Conservation (phyloP, 2,888 invertebrate species). For the Toxonevra muliebris region DNA sequence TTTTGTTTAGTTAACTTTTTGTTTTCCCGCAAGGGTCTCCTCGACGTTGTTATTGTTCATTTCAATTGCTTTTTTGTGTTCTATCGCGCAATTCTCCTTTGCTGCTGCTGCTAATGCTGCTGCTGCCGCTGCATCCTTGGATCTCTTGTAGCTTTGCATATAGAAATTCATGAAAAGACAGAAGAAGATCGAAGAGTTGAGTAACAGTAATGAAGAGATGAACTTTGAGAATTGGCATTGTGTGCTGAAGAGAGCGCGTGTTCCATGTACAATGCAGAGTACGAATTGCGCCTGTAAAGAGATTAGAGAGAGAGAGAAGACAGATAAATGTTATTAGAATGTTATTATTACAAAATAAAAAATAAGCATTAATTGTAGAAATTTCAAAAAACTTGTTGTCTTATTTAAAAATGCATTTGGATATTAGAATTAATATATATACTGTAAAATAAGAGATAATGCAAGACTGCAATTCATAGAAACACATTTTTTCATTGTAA, state of each 20-base stretch:
- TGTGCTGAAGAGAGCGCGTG: constrained; percentile 60
- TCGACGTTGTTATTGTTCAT: constrained; percentile 47
- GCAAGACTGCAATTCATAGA: too few relatives aligned
- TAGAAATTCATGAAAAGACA: constrained; percentile 92
- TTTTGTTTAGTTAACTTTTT: constrained; percentile 49
- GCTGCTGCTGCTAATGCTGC: constrained; percentile 20
- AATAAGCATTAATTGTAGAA: too few relatives aligned
- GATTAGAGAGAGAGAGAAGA: constrained; percentile 2
- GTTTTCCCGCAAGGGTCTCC: constrained; percentile 42
- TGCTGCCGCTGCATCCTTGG: constrained; percentile 40
- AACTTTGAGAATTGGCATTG: constrained; percentile 67
- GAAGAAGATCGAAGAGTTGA: constrained; percentile 89
- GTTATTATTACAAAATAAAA: too few relatives aligned
- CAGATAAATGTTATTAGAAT: too few relatives aligned
- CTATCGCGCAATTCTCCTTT: constrained; percentile 27
- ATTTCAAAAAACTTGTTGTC: too few relatives aligned
- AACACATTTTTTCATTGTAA: too few relatives aligned
- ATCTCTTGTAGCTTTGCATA: constrained; percentile 77
- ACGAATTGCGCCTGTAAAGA: constrained; percentile 64
- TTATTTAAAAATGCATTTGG: too few relatives aligned
- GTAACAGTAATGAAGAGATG: constrained; percentile 77
- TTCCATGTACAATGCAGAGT: constrained; percentile 63
- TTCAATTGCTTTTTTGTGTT: constrained; percentile 37
- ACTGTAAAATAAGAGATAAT: too few relatives aligned
- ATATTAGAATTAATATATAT: too few relatives aligned